A percentile compares a stretch with the other conserved stretches of the same genome.
These are phyloP conservation scores for Orthosia gracilis DNA, from an alignment of 2,888 invertebrate genomes.

Conservation along the genomic window DNA sequence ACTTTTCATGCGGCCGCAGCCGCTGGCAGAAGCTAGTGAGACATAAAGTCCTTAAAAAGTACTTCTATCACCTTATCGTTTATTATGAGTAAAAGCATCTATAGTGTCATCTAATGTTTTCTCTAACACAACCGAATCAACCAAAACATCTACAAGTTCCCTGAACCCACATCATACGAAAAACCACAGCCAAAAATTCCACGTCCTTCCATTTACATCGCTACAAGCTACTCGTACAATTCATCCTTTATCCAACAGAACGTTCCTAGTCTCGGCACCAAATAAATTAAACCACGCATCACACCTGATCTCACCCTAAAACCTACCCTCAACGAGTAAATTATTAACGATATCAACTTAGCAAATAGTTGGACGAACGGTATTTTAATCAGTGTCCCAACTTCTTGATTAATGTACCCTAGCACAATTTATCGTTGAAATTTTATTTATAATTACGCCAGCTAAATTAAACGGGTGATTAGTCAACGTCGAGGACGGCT, in stretches of 20 bases:
- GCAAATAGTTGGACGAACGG: slow-evolving; percentile 90
- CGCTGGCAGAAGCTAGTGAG: too few species aligned
- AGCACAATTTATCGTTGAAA: slow-evolving; percentile 89
- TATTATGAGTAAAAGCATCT: background rate
- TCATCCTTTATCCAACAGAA: slow-evolving; percentile 50
- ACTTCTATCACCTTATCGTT: too few species aligned
- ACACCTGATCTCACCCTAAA: slow-evolving; percentile 83
- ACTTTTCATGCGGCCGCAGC: too few species aligned
- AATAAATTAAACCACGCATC: slow-evolving; percentile 74
- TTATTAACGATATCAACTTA: slow-evolving; percentile 90
- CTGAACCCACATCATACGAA: background rate
- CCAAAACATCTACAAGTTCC: background rate
- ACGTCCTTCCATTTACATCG: slow-evolving; percentile 27
- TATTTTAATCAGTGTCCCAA: slow-evolving; percentile 92
- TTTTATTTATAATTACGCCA: slow-evolving; percentile 91
- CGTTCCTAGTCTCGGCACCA: slow-evolving; percentile 53
- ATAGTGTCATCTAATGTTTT: background rate
- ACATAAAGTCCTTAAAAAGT: background rate
- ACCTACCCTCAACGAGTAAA: slow-evolving; percentile 84
- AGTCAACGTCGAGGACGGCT: slow-evolving; percentile 89
- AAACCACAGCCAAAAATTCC: background rate
- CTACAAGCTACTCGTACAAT: slow-evolving; percentile 20
- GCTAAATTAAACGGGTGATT: slow-evolving; percentile 90
- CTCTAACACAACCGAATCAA: background rate
- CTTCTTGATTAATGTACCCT: slow-evolving; percentile 91